Conservation (phyloP, 2,797 vertebrate species). For the Siniperca scherzeri region DNA sequence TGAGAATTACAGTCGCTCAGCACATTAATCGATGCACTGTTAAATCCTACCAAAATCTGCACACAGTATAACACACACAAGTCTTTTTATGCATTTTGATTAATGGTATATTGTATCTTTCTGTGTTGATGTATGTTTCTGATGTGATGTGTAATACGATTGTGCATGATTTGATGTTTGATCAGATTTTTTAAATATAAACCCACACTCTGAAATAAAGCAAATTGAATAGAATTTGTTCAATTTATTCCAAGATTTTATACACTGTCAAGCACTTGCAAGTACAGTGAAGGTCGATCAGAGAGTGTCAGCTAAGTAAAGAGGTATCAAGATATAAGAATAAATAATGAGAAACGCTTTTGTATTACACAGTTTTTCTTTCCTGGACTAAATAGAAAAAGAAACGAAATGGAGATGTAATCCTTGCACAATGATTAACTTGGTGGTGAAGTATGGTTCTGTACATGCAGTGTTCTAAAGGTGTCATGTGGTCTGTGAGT, state of each 20-base stretch:
- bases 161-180: too few species aligned
- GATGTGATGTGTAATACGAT: background rate
- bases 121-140: too few species aligned
- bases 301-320: background rate
- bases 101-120: background rate
- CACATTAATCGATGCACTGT: background rate
- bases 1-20: background rate
- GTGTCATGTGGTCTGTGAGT: background rate
- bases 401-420: background rate
- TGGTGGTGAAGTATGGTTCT: background rate
- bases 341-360: background rate
- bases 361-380: background rate
- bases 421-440: background rate
- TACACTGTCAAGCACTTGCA: background rate
- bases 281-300: background rate
- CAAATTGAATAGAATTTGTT: background rate
- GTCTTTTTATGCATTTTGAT: background rate
- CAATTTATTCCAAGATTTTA: background rate
- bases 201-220: too few species aligned
- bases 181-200: too few species aligned
- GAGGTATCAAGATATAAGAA: background rate
- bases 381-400: background rate
- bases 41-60: background rate
- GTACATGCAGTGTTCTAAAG: background rate
- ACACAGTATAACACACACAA: background rate